Evolutionary conservation across 2,113 vertebrate species (phyloP), one percentile per base, ranked within the genome.

Genomic region (Phoenicopterus ruber): DNA sequence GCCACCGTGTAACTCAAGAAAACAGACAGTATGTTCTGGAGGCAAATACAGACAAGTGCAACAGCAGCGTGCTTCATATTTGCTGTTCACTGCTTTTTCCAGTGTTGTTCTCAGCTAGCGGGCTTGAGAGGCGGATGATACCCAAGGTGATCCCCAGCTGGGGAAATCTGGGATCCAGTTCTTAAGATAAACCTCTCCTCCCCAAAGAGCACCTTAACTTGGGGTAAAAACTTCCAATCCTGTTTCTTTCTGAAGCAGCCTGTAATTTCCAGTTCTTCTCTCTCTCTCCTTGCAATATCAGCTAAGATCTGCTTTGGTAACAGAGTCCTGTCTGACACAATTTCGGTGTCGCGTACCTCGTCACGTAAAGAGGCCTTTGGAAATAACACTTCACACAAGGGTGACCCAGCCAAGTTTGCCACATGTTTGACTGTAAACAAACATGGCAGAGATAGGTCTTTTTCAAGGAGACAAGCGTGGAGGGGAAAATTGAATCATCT

Each of bases 401-500:
- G 52, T 89, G 73, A 95, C 89, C 81, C 81, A 93, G 91, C 52
- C 77, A 89, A 36, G 63, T 67, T 69, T 89, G 86, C 66, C 63
- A 73, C 91, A 38, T 20, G 70, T 85, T 84, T 91, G 81, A 85
- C 77, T 82, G 61, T 87, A 95, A 96, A 91, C 87, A 96, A 89
- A 67, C 94, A 95, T 71, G 91, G 86, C 80, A 71, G 59, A 91
- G 72, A 89, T 25, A 36, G 0, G 2, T 55, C 84, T 93, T 94
- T 93, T 91, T 63, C 65, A 91, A 69, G 40, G 86, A 91, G 73
- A 79, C 9, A 36, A 93, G 66, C 28, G 76, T 10, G 21, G 22
- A 46, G 21, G 32, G 38, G 50, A 19, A 86, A 79, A 78, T 0
- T 32, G 47, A 86, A 79, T 74, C 8, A 78, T 78, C 81, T 82